Evolutionary conservation across 2,797 vertebrate genomes (phyloP).

Genomic region (Scleropages formosus): DNA sequence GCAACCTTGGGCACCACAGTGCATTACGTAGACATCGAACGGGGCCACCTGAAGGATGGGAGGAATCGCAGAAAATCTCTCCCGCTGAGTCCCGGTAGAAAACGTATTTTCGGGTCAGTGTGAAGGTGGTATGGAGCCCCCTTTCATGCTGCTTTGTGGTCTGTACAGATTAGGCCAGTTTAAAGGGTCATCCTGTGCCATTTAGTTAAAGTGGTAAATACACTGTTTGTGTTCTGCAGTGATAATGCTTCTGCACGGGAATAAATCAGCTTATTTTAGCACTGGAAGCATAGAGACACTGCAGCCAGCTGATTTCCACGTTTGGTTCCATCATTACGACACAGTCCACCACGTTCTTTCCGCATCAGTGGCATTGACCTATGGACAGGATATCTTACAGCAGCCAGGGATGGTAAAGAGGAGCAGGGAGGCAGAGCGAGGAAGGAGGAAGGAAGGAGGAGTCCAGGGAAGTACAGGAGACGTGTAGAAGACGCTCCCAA

Average conservation of each 20-base stretch:
- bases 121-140: too few relatives aligned
- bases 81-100: too few relatives aligned
- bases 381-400: slow-evolving; percentile 70
- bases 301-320: slow-evolving; percentile 54
- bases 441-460: slow-evolving; percentile 37
- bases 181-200: neutral
- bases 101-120: too few relatives aligned
- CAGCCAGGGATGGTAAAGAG: slow-evolving; percentile 49
- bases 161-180: neutral
- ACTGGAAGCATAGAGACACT: slow-evolving; percentile 23
- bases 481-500: slow-evolving; percentile 56
- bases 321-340: slow-evolving; percentile 75
- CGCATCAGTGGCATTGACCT: slow-evolving; percentile 49
- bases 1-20: too few relatives aligned
- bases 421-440: slow-evolving; percentile 39
- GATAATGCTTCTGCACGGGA: neutral
- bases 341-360: slow-evolving; percentile 57
- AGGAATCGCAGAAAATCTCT: too few relatives aligned
- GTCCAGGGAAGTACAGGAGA: slow-evolving; percentile 38
- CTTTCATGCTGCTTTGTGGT: slow-evolving; percentile 7
- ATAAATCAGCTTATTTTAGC: neutral
- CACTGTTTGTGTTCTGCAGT: neutral
- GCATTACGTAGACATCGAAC: too few relatives aligned
- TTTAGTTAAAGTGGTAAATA: neutral
- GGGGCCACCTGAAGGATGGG: too few relatives aligned